Percentiles rank a stretch among this genome's conserved stretches.
phyloP scores from a whole-genome alignment of 2,113 vertebrate genomes.

The Dryoscopus gambensis region DNA sequence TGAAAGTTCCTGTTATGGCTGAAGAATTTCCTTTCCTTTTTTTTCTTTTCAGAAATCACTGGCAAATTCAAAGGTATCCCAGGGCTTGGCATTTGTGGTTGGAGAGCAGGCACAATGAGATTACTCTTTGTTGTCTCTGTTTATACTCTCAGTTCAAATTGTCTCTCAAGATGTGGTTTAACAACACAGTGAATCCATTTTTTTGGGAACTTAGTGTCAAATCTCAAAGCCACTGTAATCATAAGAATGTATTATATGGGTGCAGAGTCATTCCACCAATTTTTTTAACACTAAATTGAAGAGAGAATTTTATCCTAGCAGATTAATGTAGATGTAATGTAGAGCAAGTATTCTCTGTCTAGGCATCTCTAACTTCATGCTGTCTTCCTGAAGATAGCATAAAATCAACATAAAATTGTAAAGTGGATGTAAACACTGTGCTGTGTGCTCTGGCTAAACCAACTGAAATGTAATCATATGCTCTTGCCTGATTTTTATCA shows the following conservation, averaged over 20 bases:
- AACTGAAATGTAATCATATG: background rate
- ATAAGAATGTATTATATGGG: background rate
- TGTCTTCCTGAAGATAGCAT: background rate
- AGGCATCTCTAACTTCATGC: background rate
- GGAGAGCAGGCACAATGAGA: background rate
- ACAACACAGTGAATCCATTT: background rate
- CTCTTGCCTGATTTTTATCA: background rate
- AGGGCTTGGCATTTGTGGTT: background rate
- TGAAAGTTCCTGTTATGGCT: constrained; percentile 4
- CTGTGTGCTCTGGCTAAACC: background rate
- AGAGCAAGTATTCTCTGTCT: background rate
- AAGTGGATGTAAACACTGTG: background rate
- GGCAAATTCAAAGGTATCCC: background rate
- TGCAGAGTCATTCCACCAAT: background rate
- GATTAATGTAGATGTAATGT: background rate
- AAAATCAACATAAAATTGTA: constrained; percentile 9
- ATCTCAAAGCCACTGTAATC: background rate
- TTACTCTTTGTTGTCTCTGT: background rate
- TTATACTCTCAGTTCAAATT: background rate
- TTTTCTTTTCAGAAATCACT: background rate
- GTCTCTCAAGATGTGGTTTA: background rate
- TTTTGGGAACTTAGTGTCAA: background rate
- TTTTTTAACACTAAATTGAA: background rate
- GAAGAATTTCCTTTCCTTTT: background rate
- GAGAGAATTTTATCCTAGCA: background rate